Evolutionary conservation across 1,140 invertebrate genomes (phyloP), one percentile per base, ranked within the genome.

Genomic region (Drosophila nigrodunni): DNA sequence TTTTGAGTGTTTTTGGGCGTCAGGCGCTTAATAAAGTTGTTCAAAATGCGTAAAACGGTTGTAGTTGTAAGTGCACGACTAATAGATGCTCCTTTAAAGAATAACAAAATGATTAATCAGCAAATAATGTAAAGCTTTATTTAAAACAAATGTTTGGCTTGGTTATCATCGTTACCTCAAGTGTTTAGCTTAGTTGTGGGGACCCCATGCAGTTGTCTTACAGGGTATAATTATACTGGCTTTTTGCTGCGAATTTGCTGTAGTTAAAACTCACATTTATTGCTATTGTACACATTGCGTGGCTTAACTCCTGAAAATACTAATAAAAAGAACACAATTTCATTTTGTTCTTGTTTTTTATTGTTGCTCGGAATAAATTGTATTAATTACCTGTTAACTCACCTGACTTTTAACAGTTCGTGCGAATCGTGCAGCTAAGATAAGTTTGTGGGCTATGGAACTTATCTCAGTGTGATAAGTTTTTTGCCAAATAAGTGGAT

Each of bases 341-440:
- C 39, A 49, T 11, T 74, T 58, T 44, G 35, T 11, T 39, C 37
- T 47, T 25, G 18, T 25, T 30, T 59, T 74, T 74, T 74, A 74
- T 69, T 25, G 41, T 54, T 75, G 59, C 46, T 11, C 46, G 68
- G 59, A 75, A 75, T 75, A 71, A 58, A 25, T 65, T 54, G 21
- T 59, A 64, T 64, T 71, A 65, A 65, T 71, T 71, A 68, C 59
- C 46, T 43, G 54, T 59, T 71, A 65, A 75, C 59, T 75, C 73
- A 75, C 43, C 52, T 64, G 71, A 34, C 37, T 43, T 41, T 46
- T 21, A 37, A n/a, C 18, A 37, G 43, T 54, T 62, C 35, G 18
- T 30, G 39, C 49, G 35, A 66, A 55, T 68, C 54, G 39, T 39
- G 30, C 67, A 50, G 18, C 13, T 70, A 37, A 58, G 54, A 64